Percentiles rank a stretch among this genome's conserved stretches.
Evolutionary conservation across 2,797 vertebrate genomes (phyloP).

Genomic region (Ptychobarbus kaznakovi): DNA sequence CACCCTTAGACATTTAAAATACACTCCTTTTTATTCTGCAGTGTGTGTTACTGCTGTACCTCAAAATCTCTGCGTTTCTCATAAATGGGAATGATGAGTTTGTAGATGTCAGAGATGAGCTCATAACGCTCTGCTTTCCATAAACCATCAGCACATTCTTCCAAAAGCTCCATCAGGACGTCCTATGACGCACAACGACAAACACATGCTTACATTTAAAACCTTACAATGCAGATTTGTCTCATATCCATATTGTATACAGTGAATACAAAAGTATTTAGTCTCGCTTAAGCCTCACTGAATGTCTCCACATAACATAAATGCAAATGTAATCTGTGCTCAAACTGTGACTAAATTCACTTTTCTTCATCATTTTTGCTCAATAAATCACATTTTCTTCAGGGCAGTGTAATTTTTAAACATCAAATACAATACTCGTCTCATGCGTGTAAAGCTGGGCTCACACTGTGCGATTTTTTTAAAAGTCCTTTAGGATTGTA

Average conservation of each 20-base stretch:
- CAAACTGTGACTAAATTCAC: not conserved
- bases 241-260: not conserved
- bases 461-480: no score
- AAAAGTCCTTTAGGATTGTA: no score
- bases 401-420: no score
- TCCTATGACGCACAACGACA: slow-evolving; percentile 79
- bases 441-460: no score
- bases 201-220: not conserved
- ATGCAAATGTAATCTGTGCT: not conserved
- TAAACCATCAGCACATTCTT: slow-evolving; percentile 94
- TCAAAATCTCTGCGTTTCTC: slow-evolving; percentile 97
- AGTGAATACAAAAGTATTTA: not conserved
- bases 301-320: not conserved
- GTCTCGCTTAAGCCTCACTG: not conserved
- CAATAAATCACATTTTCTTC: not conserved
- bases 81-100: slow-evolving; percentile 97
- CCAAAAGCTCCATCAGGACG: slow-evolving; percentile 93
- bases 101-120: slow-evolving; percentile 96
- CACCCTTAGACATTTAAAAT: not conserved
- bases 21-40: not conserved
- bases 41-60: slow-evolving; percentile 72
- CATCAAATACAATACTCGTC: no score
- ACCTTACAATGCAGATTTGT: not conserved
- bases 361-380: not conserved
- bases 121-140: slow-evolving; percentile 99